Percentiles rank a stretch among this genome's conserved stretches.
These are phyloP conservation scores for Macrotrachela quadricornifera DNA, from an alignment of 1,140 invertebrate species.

Conservation along the genomic window DNA sequence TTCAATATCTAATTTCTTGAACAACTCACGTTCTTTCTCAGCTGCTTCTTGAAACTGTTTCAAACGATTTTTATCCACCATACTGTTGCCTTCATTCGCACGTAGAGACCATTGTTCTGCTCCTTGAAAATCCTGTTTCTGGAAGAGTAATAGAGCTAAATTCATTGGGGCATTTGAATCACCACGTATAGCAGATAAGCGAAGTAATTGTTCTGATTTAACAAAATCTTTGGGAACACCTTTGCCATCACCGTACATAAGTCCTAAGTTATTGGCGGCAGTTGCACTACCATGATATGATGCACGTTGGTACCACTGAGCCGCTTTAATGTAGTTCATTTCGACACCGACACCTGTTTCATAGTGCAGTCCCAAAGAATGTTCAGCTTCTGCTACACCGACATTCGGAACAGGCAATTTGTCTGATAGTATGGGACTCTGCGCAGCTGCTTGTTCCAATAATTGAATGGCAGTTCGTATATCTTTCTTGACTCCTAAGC, in stretches of 20 bases:
- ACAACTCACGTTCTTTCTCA: too few relatives aligned
- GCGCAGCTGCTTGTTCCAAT: neutral
- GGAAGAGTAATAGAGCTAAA: too few relatives aligned
- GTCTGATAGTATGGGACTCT: too few relatives aligned
- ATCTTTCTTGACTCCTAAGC: neutral
- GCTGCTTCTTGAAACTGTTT: too few relatives aligned
- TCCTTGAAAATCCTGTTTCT: too few relatives aligned
- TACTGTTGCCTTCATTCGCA: too few relatives aligned
- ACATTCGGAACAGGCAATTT: neutral
- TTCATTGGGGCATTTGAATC: too few relatives aligned
- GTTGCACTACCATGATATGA: neutral
- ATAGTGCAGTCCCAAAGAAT: neutral
- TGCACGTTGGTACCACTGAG: neutral
- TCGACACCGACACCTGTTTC: neutral
- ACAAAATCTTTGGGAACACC: neutral
- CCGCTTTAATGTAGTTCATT: neutral
- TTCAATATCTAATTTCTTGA: too few relatives aligned
- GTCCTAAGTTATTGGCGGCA: neutral
- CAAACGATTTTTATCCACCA: too few relatives aligned
- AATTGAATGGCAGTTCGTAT: neutral
- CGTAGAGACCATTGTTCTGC: too few relatives aligned
- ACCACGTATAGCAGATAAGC: too few relatives aligned
- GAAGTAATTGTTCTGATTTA: neutral
- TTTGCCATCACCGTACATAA: neutral
- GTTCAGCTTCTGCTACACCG: neutral